Conservation (phyloP, 2,113 vertebrate species). For the Emberiza fucata region DNA sequence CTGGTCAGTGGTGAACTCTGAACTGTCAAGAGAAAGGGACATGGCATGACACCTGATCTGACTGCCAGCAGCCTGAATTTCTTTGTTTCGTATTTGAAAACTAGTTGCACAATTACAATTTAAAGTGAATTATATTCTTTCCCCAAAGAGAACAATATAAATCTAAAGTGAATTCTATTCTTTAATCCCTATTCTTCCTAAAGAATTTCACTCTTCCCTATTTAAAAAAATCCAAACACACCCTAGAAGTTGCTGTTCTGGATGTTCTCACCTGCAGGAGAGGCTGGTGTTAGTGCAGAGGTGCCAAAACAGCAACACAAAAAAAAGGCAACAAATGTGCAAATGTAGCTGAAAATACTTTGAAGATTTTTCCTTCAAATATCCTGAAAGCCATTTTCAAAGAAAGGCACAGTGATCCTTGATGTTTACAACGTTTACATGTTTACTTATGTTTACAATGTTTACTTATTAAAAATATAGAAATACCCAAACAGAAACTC, state of each 20-base stretch:
- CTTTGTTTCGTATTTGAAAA: background rate
- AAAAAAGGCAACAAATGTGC: background rate
- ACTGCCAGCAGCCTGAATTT: background rate
- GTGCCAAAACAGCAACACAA: background rate
- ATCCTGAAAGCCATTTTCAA: background rate
- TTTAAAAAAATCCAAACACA: background rate
- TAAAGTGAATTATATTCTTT: background rate
- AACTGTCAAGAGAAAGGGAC: background rate
- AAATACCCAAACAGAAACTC: background rate
- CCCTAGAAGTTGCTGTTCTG: background rate
- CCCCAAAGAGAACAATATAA: background rate
- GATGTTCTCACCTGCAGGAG: background rate
- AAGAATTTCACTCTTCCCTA: background rate
- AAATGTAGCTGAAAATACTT: background rate
- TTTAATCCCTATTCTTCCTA: background rate
- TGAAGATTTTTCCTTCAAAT: background rate
- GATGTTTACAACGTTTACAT: background rate
- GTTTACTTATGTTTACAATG: background rate
- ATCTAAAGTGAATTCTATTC: background rate
- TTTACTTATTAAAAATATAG: background rate
- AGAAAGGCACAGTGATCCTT: background rate
- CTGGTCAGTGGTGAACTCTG: fast-evolving
- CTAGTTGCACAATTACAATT: background rate
- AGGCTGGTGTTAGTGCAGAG: background rate
- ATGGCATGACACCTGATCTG: background rate